Percentiles rank a stretch among this genome's conserved stretches.
phyloP scores from a whole-genome alignment of 2,888 invertebrate species.

The Trimorus sp. region DNA sequence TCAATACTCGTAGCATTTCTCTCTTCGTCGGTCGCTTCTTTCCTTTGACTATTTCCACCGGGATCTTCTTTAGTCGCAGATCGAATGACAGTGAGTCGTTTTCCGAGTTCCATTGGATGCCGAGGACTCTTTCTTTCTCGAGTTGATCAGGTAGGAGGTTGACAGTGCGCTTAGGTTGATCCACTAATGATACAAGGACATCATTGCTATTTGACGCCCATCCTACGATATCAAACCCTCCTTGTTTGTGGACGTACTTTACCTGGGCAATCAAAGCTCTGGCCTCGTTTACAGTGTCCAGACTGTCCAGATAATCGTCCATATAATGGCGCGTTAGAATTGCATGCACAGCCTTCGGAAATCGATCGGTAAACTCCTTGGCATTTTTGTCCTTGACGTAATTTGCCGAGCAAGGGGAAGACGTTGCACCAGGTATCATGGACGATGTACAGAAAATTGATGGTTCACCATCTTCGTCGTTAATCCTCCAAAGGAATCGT shows the following conservation, averaged over 20 bases:
- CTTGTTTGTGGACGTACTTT: conserved; percentile 48
- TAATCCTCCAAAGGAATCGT: conserved; percentile 2
- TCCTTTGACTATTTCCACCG: neutral
- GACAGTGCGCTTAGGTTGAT: too few species aligned
- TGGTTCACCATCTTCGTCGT: conserved; percentile 15
- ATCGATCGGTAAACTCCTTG: conserved; percentile 34
- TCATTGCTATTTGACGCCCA: conserved; percentile 41
- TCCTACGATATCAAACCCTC: conserved; percentile 65
- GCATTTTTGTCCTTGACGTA: conserved; percentile 71
- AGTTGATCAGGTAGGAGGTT: neutral
- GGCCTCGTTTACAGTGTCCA: conserved; percentile 61
- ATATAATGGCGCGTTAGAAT: neutral
- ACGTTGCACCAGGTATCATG: conserved; percentile 67
- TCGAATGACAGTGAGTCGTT: neutral
- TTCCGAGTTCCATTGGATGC: neutral
- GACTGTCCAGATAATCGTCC: conserved; percentile 11
- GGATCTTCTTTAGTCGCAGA: neutral
- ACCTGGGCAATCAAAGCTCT: conserved; percentile 52
- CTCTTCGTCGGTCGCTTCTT: neutral
- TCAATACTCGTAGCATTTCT: neutral
- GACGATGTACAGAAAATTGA: conserved; percentile 67
- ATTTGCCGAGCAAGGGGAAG: conserved; percentile 49
- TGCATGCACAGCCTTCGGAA: conserved; percentile 42
- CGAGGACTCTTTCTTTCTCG: neutral
- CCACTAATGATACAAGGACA: too few species aligned